Evolutionary conservation across 2,888 invertebrate species (phyloP), one percentile per base, ranked within the genome.

Genomic region (Dinocampus coccinellae): DNA sequence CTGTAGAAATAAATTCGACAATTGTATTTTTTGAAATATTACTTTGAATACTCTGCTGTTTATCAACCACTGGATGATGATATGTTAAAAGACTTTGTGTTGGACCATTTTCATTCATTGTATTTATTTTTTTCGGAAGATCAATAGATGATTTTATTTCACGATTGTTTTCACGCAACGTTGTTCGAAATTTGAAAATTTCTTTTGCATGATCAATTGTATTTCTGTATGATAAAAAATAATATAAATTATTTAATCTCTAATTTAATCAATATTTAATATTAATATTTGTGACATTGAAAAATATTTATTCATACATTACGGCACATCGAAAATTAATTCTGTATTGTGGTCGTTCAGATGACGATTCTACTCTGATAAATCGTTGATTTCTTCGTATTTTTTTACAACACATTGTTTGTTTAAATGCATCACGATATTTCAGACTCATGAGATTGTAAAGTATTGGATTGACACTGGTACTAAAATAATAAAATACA

Each of bases 401-500:
- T 85, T 34, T 86, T 86, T 65, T 61, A 26, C 93, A 92, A 84
- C 93, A 93, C 69, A 95, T 89, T 0, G 93, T 93, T 82, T 93
- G 92, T 73, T 91, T 91, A 84, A 95, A 95, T 0, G 95, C 95
- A 20, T 91, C 90, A 20, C 95, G 90, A 88, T 95, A 96, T 80
- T 93, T 93, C 82, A 83, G 87, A 70, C 90, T 92, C 95, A 96
- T 95, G 1, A 95, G 91, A 85, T 95, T 96, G 87, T 96, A 96
- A 0, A 96, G 88, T 76, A 96, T 94, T 0, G 96, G 96, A 88
- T 96, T 96, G 77, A 95, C 91, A 0, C 95, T 95, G n/a, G 94
- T 92, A 11, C 89, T 89, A 74, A 95, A 92, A 87, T 95, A 96
- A 88, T 96, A 96, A 69, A 95, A 91, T 73, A 93, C 92, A 0